Base-by-base conservation (phyloP, 2,797 vertebrate genomes). In the Anabas testudineus region DNA sequence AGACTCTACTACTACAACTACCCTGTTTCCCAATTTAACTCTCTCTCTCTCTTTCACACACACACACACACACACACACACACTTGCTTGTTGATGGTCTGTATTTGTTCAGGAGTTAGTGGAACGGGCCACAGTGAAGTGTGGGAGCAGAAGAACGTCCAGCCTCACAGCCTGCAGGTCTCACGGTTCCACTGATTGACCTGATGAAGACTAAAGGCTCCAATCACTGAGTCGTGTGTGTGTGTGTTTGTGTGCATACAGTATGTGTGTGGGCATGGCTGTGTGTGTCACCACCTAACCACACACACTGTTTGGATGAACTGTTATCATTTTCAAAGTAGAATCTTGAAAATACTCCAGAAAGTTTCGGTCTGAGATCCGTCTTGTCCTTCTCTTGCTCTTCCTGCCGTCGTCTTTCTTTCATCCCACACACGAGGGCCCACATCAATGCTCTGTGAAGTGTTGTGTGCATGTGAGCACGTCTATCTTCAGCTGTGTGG, bases 21-120 rank as follows among this genome's bases (percentile, higher is more conserved):
- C 55, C 54, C 39, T 69, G 26, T 56, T 57, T 57, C 47, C 13
- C 51, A 53, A 60, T 37, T 41, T 56, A 46, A 7, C 51, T 37
- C 55, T 47, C 41, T 42, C 47, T 9, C 47, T 48, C 43, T 67
- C 47, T 46, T 59, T 28, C 59, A 36, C 48, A 56, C 54, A 67
- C 49, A 51, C 54, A 59, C 60, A 41, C 62, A 51, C 48, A 46
- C 53, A 45, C 5, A 71, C 53, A 71, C 49, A 69, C 65, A 76
- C 63, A 47, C 52, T 32, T 47, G 42, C 28, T 71, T 6, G 13
- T 58, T 57, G 71, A 87, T 68, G 79, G 81, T 85, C 86, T 90
- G 90, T 85, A 84, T 91, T 90, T 85, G 69, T 78, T 91, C 84
- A 87, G 45, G 64, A 87, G 71, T 93, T 90, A 87, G 84, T 84